Evolutionary conservation across 1,140 invertebrate genomes (phyloP), one percentile per base, ranked within the genome.

Genomic region (Heterodera schachtii): DNA sequence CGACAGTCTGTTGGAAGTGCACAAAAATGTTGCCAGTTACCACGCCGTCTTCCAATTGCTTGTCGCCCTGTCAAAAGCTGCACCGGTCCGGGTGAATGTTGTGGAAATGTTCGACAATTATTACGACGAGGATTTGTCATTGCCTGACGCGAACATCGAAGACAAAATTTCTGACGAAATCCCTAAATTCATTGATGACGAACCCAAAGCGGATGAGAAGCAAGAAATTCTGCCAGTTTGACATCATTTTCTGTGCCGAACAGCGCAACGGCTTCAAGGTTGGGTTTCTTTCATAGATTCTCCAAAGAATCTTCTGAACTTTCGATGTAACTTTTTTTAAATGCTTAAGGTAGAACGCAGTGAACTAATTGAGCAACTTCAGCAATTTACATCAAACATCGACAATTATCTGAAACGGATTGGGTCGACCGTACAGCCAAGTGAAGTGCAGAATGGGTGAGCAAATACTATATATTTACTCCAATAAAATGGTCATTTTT

Each of bases 1-100:
- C 16, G 43, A 80, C 78, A 57, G 76, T 47, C 52, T 80, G 79
- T n/a, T 80, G 79, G 79, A 80, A 8, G 80, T 80, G 13, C 31
- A 21, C 43, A 78, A 49, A 43, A 80, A 80, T 46, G 16, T 79
- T 3, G 44, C 77, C 21, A 69, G 41, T 44, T 80, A 79, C 52
- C 46, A 21, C 41, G 80, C 73, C 44, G 73, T 69, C 44, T 78
- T 80, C 78, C 44, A 80, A 66, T 73, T 80, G 52, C 78, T 80
- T 41, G 47, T 57, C 44, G 80, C 80, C 16, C 49, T 80, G 3
- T 52, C 73, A 13, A 47, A 47, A 31, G 19, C 31, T 11, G 13
- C n/a, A 21, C 47, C 79, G 8, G 47, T 78, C 13, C 19, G 9
- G 1, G 78, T 82, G 44, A n/a, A 79, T 46, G 44, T 71, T 41